Base-by-base conservation (phyloP, 2,113 vertebrate species). In the Corythornis cristatus region DNA sequence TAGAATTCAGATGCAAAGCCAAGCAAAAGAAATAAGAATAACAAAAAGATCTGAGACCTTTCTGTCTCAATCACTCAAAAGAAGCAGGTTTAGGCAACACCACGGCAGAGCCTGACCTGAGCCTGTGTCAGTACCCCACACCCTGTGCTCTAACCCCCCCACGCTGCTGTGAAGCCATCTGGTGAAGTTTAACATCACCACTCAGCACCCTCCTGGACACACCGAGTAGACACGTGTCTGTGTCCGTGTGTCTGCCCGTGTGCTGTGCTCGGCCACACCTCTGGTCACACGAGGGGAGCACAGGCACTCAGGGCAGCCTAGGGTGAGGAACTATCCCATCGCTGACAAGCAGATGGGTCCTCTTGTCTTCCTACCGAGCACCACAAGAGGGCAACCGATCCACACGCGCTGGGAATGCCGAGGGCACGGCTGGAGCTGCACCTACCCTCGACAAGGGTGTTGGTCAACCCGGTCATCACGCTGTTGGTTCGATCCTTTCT, bases 371-470 rank as follows among this genome's bases (percentile, higher is more conserved):
- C 54, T 66, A 5, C 22, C 28, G 6, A 20, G 15, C 22, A 8
- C 65, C 85, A 57, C 14, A 25, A 77, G 65, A 57, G 56, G 53
- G n/a, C 68, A 88, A 68, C 18, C 15, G 25, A 14, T 7, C 33
- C 25, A 16, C 10, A 10, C 12, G 18, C 4, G 33, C 33, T 10
- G 58, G 14, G 37, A 25, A 25, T 12, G n/a, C 21, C 20, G 16
- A 25, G n/a, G 31, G 11, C 64, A n/a, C 31, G 5, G 6, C 15
- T 14, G 3, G 8, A 13, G 23, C 5, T 64, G 33, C 31, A 97
- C 97, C n/a, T 98, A 99, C 99, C 99, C 97, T 99, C 99, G 14
- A 99, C 93, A 18, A 99, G 98, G 6, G 99, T 99, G 93, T 99
- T 99, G 57, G 99, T 99, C 93, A 99, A 73, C 2, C 99, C 99